These are phyloP conservation scores for Tachypleus tridentatus DNA, from an alignment of 1,140 invertebrate genomes.

Conservation along the genomic window DNA sequence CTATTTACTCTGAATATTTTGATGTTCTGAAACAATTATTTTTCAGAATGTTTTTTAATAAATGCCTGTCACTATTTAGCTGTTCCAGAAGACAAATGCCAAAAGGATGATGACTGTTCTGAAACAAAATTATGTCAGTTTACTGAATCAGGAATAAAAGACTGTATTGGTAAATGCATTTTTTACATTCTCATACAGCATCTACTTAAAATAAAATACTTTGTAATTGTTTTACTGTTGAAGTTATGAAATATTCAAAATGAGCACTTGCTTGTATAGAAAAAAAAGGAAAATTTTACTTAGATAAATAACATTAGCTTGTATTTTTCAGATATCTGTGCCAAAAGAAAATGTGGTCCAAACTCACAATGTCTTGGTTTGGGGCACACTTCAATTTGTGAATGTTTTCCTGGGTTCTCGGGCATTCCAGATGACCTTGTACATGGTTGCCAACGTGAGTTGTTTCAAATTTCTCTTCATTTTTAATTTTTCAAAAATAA, in stretches of 20 bases:
- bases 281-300: too few relatives aligned
- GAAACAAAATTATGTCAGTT: not conserved
- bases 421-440: constrained; percentile 55
- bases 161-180: constrained; percentile 1
- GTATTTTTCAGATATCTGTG: constrained; percentile 14
- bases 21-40: too few relatives aligned
- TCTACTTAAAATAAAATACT: too few relatives aligned
- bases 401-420: constrained; percentile 61
- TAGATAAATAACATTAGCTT: too few relatives aligned
- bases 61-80: not conserved
- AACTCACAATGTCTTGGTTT: constrained; percentile 55
- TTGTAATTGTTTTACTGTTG: too few relatives aligned
- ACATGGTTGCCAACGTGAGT: constrained; percentile 18
- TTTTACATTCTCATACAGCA: too few relatives aligned
- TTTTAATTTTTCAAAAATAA: too few relatives aligned
- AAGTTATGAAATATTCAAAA: too few relatives aligned
- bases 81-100: not conserved
- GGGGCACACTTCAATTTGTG: constrained; percentile 60
- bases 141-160: constrained; percentile 1
- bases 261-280: too few relatives aligned
- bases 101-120: not conserved
- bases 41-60: too few relatives aligned
- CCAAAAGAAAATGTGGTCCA: constrained; percentile 44
- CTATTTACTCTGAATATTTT: too few relatives aligned
- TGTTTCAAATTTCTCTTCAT: too few relatives aligned